Evolutionary conservation across 2,888 invertebrate genomes (phyloP), one percentile per base, ranked within the genome.

Genomic region (Cataglyphis albicans): DNA sequence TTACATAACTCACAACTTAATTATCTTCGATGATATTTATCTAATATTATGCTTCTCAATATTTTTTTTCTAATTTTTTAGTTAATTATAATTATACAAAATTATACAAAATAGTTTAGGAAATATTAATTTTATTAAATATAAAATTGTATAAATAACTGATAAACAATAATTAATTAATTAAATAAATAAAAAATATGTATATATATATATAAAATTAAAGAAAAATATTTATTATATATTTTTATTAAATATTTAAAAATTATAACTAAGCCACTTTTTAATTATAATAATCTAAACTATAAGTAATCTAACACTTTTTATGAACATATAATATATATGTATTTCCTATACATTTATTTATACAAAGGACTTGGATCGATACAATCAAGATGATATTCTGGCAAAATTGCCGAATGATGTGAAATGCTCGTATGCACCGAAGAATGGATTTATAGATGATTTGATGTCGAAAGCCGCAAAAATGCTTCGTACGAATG

Each of bases 401-500:
- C 2, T 83, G 0, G 10, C 12, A 0, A 81, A 78, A 32, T 72
- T 87, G 44, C 85, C 89, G 1, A 25, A 68, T 21, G 74, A 84
- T 15, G 82, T 84, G 15, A 55, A 81, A 44, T 87, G 82, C 48
- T 82, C 82, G 74, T 90, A 89, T 52, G 75, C 86, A 21, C 89
- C 90, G 3, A 57, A 59, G 70, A 67, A 76, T 70, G 25, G 44
- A n/a, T 90, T 89, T 61, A 41, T 67, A 9, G 83, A 84, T 38
- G 70, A 88, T 15, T 59, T 90, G n/a, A 90, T 89, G 86, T 68
- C 78, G 32, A 80, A 78, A 61, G 86, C 67, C 21, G 84, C 86
- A 3, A 52, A 76, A 15, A 67, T 83, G 38, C 84, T 90, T 21
- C 32, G 1, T 25, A 64, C 41, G 35, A 59, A 59, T 59, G 73